A percentile compares a stretch with the other conserved stretches of the same genome.
Conservation (phyloP, 2,113 vertebrate species). For the Poecilia latipinna region DNA sequence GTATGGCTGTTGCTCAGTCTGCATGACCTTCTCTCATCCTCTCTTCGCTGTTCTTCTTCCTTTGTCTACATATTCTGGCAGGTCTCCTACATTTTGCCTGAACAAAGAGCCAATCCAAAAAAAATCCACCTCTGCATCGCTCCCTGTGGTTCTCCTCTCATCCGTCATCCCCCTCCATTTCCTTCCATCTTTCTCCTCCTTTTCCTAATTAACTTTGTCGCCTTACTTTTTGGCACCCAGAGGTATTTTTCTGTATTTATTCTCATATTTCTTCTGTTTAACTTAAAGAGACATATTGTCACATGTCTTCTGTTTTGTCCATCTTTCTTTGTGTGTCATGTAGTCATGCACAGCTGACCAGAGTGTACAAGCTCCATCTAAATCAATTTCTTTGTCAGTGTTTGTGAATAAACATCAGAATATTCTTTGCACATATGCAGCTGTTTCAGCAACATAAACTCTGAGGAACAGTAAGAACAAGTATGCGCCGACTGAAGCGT, state of each 20-base stretch:
- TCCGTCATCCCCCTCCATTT: constrained; percentile 32
- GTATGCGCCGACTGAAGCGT: constrained; percentile 7
- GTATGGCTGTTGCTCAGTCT: constrained; percentile 19
- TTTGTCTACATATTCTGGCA: constrained; percentile 56
- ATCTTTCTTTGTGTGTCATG: background rate
- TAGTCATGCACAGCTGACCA: constrained; percentile 42
- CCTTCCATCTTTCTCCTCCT: constrained; percentile 13
- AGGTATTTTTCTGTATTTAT: constrained; percentile 20
- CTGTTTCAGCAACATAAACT: constrained; percentile 18
- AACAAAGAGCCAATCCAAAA: constrained; percentile 54
- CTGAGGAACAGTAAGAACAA: background rate
- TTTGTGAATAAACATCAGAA: constrained; percentile 21
- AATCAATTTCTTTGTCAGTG: constrained; percentile 24
- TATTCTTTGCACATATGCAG: constrained; percentile 16
- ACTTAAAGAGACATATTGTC: constrained; percentile 1
- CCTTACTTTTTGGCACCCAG: constrained; percentile 8
- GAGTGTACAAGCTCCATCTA: constrained; percentile 36
- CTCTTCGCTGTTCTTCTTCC: constrained; percentile 23
- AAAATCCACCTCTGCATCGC: constrained; percentile 43
- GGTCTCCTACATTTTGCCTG: constrained; percentile 46
- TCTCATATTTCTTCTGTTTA: constrained; percentile 3
- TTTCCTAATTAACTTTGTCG: constrained; percentile 24
- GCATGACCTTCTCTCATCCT: constrained; percentile 61
- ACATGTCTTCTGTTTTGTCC: constrained; percentile 1
- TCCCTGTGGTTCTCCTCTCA: constrained; percentile 35